A percentile compares a stretch with the other conserved stretches of the same genome.
Evolutionary conservation across 2,113 vertebrate species (phyloP).

Genomic region (Panthera tigris): DNA sequence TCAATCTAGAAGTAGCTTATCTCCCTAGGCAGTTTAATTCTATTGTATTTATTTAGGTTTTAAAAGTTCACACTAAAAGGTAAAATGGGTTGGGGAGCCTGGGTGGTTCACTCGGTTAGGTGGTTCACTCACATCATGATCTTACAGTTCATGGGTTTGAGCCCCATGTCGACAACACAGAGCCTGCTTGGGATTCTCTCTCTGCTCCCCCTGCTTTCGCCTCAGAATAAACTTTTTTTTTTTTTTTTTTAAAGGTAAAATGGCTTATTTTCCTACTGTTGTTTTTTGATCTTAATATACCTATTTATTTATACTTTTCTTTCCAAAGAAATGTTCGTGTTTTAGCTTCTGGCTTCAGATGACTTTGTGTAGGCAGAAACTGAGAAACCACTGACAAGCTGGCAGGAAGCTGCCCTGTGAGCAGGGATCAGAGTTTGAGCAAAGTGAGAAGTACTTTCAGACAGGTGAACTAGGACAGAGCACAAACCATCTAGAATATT

Average conservation of each 20-base stretch:
- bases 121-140: too few species aligned
- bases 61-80: neutral
- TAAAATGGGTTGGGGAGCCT: neutral
- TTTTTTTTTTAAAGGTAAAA: neutral
- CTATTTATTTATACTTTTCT: neutral
- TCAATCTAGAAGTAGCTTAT: neutral
- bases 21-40: neutral
- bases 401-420: neutral
- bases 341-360: neutral
- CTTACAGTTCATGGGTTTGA: too few species aligned
- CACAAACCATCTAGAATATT: neutral
- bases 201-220: too few species aligned
- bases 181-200: too few species aligned
- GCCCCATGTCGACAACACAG: too few species aligned
- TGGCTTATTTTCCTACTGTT: neutral
- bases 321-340: neutral
- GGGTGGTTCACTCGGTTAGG: too few species aligned
- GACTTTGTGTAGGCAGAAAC: neutral
- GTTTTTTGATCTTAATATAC: neutral
- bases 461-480: neutral
- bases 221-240: too few species aligned
- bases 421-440: neutral
- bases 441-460: neutral
- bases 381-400: neutral
- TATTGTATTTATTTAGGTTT: conserved; percentile 2